Base-by-base conservation (phyloP, 2,888 invertebrate genomes). In the Drosophila vallismaia region DNA sequence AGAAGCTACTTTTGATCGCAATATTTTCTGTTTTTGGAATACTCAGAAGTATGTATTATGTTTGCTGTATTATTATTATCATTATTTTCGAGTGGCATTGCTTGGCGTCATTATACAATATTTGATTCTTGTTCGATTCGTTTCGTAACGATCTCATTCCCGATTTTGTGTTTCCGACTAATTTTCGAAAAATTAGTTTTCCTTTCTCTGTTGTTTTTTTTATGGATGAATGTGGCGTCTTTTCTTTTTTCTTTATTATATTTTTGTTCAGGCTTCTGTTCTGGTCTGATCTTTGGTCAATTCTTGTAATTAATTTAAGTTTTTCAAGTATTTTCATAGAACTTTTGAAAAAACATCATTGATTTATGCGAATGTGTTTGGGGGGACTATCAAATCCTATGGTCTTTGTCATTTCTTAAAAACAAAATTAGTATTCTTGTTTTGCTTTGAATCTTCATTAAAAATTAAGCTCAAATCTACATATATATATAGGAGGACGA, bases 161-260 rank as follows among this genome's bases (percentile, higher is more conserved):
- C 10, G 46, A 14, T 53, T 59, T 33, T 44, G 46, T 49, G 42
- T 63, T 57, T n/a, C 5, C 36, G 40, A 12, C 38, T 26, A 33
- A 19, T 33, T 8, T 55, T 50, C 53, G 49, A 57, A 55, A 55
- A 50, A 62, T 72, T 51, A 14, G 40, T 55, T 24, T 56, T 56
- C 69, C 26, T 36, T 68, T 73, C 55, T 66, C 19, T 19, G 19
- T 19, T 19, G 14, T 19, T 19, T 19, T 19, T 63, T 58, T 69
- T 80, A 87, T 80, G 80, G 80, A 80, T 80, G 80, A 80, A 85
- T 80, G 87, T 84, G 80, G 87, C 80, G 67, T 56, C 33, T 52
- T 55, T 71, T 74, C 75, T 67, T 82, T 86, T 72, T 86, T 71
- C 33, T 53, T 51, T 6, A 51, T 33, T 12, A 45, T 31, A 24